phyloP scores from a whole-genome alignment of 2,797 vertebrate species.

The Gouania willdenowi region DNA sequence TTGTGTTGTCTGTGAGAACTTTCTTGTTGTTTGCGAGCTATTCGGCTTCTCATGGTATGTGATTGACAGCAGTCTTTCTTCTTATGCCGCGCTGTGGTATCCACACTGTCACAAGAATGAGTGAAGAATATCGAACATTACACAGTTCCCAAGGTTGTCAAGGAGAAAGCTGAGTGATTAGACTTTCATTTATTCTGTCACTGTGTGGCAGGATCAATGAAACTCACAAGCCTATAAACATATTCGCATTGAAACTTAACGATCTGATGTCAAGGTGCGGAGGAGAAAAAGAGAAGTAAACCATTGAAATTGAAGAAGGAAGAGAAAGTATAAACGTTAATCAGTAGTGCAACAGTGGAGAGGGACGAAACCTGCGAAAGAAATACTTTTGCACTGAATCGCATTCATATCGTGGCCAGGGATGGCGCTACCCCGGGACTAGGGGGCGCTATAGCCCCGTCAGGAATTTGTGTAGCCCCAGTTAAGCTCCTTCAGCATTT shows the following conservation, averaged over 20 bases:
- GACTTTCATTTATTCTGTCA: neutral
- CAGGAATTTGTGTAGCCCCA: too few relatives aligned
- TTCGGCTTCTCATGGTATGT: slow-evolving; percentile 39
- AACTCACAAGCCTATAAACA: slow-evolving; percentile 4
- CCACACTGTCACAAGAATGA: slow-evolving; percentile 32
- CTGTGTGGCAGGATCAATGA: neutral
- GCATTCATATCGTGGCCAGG: too few relatives aligned
- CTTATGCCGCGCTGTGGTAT: slow-evolving; percentile 18
- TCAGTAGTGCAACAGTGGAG: too few relatives aligned
- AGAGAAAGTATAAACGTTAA: neutral
- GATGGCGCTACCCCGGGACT: too few relatives aligned
- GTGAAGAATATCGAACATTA: slow-evolving; percentile 12
- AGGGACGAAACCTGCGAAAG: too few relatives aligned
- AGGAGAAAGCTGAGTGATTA: slow-evolving; percentile 10
- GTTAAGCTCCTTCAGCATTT: too few relatives aligned
- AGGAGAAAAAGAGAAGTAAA: neutral
- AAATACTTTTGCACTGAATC: too few relatives aligned
- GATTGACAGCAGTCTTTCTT: slow-evolving; percentile 48
- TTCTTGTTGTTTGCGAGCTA: slow-evolving; percentile 44
- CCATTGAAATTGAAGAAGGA: neutral
- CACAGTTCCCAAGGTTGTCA: slow-evolving; percentile 43
- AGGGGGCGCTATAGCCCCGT: too few relatives aligned
- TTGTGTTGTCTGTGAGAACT: slow-evolving; percentile 48
- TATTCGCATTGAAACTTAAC: neutral
- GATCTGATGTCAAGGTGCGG: neutral